These are phyloP conservation scores for Epinephelus lanceolatus DNA, from an alignment of 2,113 vertebrate species.

Conservation along the genomic window DNA sequence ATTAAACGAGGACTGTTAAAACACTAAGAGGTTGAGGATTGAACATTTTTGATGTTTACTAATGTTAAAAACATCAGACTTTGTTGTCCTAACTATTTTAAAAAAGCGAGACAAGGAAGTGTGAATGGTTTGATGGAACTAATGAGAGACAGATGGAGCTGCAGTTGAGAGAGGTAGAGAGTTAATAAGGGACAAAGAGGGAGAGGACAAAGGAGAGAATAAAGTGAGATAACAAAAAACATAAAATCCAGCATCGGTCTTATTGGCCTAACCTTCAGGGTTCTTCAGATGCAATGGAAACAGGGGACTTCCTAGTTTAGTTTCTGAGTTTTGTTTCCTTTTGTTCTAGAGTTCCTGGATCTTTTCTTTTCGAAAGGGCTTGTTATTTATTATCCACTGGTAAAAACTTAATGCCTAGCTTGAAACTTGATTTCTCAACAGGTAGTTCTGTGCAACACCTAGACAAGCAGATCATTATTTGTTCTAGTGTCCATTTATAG, in stretches of 20 bases:
- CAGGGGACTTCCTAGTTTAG: neutral
- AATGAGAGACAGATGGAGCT: neutral
- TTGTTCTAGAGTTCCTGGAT: neutral
- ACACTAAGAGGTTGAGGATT: neutral
- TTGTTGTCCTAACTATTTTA: neutral
- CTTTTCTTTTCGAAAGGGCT: neutral
- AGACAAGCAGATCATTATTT: conserved; percentile 2
- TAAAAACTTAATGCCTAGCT: neutral
- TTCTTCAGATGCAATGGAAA: neutral
- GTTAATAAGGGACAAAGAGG: neutral
- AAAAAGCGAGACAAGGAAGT: neutral
- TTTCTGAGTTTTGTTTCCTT: neutral
- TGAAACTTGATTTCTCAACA: conserved; percentile 1
- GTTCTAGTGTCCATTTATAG: conserved; percentile 13
- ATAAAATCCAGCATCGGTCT: neutral
- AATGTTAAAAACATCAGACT: neutral
- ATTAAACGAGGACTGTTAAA: neutral
- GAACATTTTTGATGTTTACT: neutral
- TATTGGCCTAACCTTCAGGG: neutral
- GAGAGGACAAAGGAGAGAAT: neutral
- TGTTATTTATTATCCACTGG: neutral
- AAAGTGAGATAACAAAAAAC: neutral
- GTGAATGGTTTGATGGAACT: neutral
- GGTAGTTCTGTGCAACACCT: neutral
- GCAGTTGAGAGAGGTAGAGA: neutral